Conservation (phyloP, 2,113 vertebrate species). For the Forbesichthys agassizii region DNA sequence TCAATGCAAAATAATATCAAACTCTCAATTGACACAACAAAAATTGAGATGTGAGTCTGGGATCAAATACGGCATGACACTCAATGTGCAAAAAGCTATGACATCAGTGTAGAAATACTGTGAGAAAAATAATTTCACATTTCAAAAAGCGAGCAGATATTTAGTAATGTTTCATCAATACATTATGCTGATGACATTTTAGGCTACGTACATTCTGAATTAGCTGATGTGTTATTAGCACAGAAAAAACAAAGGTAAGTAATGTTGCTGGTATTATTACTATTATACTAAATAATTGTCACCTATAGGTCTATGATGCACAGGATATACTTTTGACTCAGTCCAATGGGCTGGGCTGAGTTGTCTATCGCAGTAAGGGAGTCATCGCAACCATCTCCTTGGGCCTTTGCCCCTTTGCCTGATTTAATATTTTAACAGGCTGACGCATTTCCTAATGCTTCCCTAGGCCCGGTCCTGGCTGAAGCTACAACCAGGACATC, state of each 20-base stretch:
- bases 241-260: neutral
- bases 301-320: neutral
- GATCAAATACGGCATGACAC: neutral
- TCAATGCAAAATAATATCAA: too few species aligned
- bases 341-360: neutral
- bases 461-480: slow-evolving; percentile 56
- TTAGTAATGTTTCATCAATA: neutral
- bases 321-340: slow-evolving; percentile 31
- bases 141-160: neutral
- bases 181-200: too few species aligned
- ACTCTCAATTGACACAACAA: too few species aligned
- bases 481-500: slow-evolving; percentile 36
- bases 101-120: too few species aligned
- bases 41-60: too few species aligned
- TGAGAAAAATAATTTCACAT: too few species aligned
- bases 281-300: neutral
- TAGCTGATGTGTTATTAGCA: neutral
- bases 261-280: neutral
- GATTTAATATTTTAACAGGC: slow-evolving; percentile 58
- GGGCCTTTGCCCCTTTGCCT: slow-evolving; percentile 33
- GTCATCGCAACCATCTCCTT: slow-evolving; percentile 34
- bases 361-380: slow-evolving; percentile 25
- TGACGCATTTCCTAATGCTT: slow-evolving; percentile 70
- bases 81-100: slow-evolving; percentile 9
- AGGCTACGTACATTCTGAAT: neutral